phyloP scores from a whole-genome alignment of 1,140 invertebrate species.

The Camponotus vicinus region DNA sequence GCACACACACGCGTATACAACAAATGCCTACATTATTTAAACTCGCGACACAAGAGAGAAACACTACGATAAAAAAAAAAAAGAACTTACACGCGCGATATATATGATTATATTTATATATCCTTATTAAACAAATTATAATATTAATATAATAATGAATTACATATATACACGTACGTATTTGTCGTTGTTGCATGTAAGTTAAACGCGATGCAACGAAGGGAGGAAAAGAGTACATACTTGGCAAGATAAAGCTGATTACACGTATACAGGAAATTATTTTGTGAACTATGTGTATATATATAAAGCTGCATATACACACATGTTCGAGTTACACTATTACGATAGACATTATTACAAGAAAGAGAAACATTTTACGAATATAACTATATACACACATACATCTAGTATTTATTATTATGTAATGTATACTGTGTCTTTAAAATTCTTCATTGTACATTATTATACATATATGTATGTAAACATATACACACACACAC shows the following conservation, averaged over 20 bases:
- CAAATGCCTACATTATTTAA: constrained; percentile 57
- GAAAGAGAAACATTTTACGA: constrained; percentile 70
- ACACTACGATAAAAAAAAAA: constrained; percentile 59
- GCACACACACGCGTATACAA: constrained; percentile 75
- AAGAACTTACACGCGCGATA: constrained; percentile 74
- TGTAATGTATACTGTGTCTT: constrained; percentile 87
- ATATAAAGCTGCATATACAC: constrained; percentile 71
- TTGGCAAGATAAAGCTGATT: constrained; percentile 70
- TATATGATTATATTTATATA: constrained; percentile 88
- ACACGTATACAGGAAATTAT: constrained; percentile 33
- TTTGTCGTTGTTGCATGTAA: constrained; percentile 80
- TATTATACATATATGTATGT: constrained; percentile 82
- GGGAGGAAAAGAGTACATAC: constrained; percentile 68
- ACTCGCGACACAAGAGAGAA: constrained; percentile 54
- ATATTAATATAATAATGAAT: constrained; percentile 64
- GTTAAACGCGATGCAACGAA: constrained; percentile 80
- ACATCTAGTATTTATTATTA: constrained; percentile 86
- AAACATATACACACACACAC: constrained; percentile 46
- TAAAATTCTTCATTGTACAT: constrained; percentile 83
- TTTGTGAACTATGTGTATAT: constrained; percentile 64
- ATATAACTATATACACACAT: constrained; percentile 76
- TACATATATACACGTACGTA: constrained; percentile 60
- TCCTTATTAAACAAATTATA: constrained; percentile 75
- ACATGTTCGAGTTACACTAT: constrained; percentile 70
- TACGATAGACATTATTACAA: constrained; percentile 43